Conservation (phyloP, 2,888 invertebrate species). For the Platycheirus albimanus region DNA sequence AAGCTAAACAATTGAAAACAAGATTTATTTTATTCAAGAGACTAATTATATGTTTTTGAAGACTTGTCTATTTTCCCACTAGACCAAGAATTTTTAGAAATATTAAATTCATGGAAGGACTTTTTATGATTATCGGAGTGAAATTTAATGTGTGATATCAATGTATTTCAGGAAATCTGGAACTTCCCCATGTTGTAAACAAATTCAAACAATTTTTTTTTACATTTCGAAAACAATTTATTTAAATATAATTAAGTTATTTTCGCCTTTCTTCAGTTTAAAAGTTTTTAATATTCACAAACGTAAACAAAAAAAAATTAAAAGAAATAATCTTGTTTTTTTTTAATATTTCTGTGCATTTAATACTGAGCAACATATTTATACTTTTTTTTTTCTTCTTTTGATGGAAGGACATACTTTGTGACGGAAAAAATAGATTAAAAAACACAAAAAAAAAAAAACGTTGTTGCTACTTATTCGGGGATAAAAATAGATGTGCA, state of each 20-base stretch:
- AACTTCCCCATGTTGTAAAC: no score
- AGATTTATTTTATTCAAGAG: no score
- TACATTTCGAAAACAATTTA: conserved; percentile 59
- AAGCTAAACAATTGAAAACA: no score
- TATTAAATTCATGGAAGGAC: no score
- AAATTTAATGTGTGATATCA: no score
- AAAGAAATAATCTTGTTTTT: conserved; percentile 31
- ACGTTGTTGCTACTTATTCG: conserved; percentile 31
- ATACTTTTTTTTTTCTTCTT: conserved; percentile 24
- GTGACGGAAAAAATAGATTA: conserved; percentile 63
- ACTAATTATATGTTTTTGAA: no score
- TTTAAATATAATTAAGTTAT: conserved; percentile 68
- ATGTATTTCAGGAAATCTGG: no score
- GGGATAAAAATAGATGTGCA: conserved; percentile 6
- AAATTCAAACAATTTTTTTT: background rate
- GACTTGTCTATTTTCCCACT: no score
- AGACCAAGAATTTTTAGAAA: no score
- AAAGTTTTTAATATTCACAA: conserved; percentile 43
- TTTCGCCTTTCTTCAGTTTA: conserved; percentile 52
- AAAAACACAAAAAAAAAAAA: conserved; percentile 52
- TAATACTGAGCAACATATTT: conserved; percentile 71
- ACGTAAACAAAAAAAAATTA: conserved; percentile 58
- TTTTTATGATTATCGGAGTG: no score
- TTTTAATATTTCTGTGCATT: conserved; percentile 42
- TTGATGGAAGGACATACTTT: conserved; percentile 52